These are phyloP conservation scores for Bubo blakistoni DNA, from an alignment of 2,113 vertebrate genomes.

Conservation along the genomic window DNA sequence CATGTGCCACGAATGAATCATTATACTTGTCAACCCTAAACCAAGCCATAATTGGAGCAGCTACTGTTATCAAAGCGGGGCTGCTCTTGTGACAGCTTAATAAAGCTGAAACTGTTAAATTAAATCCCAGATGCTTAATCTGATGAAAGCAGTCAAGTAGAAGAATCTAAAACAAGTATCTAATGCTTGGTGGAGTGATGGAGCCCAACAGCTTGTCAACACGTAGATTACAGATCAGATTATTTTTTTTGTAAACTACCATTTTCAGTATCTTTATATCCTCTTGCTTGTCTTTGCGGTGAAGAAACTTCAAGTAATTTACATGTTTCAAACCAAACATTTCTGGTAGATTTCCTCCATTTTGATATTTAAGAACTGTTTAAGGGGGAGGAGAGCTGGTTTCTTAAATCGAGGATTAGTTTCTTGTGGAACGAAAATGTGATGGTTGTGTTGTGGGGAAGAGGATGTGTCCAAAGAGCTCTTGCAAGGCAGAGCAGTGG, in stretches of 20 bases:
- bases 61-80: conserved; percentile 76
- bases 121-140: conserved; percentile 80
- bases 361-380: not conserved
- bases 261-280: conserved; percentile 12
- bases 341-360: not conserved
- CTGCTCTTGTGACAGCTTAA: conserved; percentile 79
- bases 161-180: conserved; percentile 61
- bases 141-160: conserved; percentile 71
- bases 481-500: not conserved
- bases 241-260: not conserved
- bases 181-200: conserved; percentile 53
- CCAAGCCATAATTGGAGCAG: conserved; percentile 81
- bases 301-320: not conserved
- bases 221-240: conserved; percentile 43
- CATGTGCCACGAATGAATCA: conserved; percentile 74
- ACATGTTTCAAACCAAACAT: conserved; percentile 30
- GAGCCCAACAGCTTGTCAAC: conserved; percentile 64
- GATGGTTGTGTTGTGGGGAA: not conserved
- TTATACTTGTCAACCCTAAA: conserved; percentile 84
- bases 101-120: conserved; percentile 85
- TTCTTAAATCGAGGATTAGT: not conserved
- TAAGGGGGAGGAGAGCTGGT: not conserved
- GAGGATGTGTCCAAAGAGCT: not conserved
- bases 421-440: not conserved
- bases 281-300: not conserved